phyloP scores from a whole-genome alignment of 2,113 vertebrate species.

The Ondatra zibethicus region DNA sequence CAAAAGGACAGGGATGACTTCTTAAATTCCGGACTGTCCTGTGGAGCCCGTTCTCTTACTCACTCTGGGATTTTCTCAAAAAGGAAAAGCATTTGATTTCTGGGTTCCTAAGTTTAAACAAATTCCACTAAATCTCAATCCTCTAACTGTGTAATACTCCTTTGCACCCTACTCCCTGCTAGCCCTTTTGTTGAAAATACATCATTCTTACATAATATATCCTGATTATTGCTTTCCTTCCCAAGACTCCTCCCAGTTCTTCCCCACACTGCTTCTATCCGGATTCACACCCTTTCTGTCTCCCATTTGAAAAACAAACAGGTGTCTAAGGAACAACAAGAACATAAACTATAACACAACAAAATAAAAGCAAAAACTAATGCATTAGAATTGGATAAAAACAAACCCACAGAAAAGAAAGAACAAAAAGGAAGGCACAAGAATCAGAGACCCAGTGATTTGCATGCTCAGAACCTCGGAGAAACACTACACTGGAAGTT shows the following conservation, averaged over 20 bases:
- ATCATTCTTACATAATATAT: not conserved
- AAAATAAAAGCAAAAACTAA: not conserved
- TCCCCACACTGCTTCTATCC: not conserved
- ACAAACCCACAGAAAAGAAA: not conserved
- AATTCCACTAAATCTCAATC: not conserved
- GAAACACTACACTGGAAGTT: not conserved
- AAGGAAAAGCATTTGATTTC: constrained; percentile 16
- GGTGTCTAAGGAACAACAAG: not conserved
- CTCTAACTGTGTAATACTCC: not conserved
- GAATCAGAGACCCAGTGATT: not conserved
- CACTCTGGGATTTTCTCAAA: not conserved
- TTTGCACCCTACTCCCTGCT: not conserved
- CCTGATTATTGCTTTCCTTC: not conserved
- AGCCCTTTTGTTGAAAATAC: not conserved
- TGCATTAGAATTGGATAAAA: not conserved
- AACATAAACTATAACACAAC: not conserved
- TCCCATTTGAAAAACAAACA: not conserved
- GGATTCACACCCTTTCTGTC: not conserved
- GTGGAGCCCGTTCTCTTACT: not conserved
- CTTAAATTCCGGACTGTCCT: not conserved
- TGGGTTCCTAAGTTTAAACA: not conserved
- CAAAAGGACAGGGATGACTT: not conserved
- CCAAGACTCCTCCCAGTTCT: not conserved
- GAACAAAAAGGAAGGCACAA: not conserved
- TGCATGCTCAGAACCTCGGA: not conserved